These are phyloP conservation scores for Caenorhabditis becei DNA, from an alignment of 2,888 invertebrate species.

Conservation along the genomic window DNA sequence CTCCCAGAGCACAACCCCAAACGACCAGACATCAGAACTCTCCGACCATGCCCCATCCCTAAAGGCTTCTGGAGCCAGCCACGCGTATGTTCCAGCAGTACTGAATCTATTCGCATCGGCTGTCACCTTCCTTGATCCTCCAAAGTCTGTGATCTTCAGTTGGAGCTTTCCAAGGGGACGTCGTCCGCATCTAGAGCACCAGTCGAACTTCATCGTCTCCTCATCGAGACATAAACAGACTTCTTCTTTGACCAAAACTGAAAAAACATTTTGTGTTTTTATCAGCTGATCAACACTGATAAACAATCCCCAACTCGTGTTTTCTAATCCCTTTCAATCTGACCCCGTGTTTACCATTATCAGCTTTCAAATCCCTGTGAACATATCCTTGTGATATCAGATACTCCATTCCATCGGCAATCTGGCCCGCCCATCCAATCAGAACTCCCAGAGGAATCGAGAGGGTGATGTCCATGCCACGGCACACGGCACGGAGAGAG, in stretches of 20 bases:
- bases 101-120: slow-evolving; percentile 63
- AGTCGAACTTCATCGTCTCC: slow-evolving; percentile 38
- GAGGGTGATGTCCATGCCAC: slow-evolving; percentile 18
- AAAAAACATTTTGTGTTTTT: too few species aligned
- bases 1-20: slow-evolving; percentile 97
- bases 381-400: slow-evolving; percentile 92
- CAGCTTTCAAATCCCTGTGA: slow-evolving; percentile 93
- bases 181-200: slow-evolving; percentile 82
- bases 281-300: too few species aligned
- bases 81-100: slow-evolving; percentile 90
- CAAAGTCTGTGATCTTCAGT: slow-evolving; percentile 97
- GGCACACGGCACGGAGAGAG: slow-evolving; percentile 26
- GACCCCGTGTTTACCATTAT: slow-evolving; percentile 74
- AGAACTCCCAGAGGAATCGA: slow-evolving; percentile 84
- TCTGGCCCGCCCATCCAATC: slow-evolving; percentile 95
- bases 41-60: slow-evolving; percentile 95
- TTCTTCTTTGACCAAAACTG: slow-evolving; percentile 76
- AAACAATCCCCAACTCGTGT: too few species aligned
- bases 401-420: slow-evolving; percentile 96
- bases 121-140: slow-evolving; percentile 92
- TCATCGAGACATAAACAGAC: slow-evolving; percentile 66
- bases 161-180: slow-evolving; percentile 73
- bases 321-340: neutral
- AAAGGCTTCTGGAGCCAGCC: slow-evolving; percentile 99
- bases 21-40: slow-evolving; percentile 94